phyloP scores from a whole-genome alignment of 2,797 vertebrate species.

The Brachyrhaphis roseni region DNA sequence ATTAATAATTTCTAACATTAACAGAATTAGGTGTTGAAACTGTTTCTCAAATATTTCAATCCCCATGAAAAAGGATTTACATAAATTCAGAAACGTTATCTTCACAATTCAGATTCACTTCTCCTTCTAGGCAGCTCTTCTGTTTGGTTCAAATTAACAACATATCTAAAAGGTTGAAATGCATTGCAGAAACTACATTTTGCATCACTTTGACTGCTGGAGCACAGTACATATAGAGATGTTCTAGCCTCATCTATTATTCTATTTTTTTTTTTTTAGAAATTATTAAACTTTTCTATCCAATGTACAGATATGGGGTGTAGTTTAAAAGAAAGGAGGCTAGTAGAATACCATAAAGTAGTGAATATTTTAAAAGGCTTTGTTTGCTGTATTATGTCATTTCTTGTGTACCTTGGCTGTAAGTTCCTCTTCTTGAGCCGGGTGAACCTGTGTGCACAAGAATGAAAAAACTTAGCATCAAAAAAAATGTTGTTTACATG shows the following conservation, averaged over 20 bases:
- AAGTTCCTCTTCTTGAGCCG: slow-evolving; percentile 85
- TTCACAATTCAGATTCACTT: not conserved
- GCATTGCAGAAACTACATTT: not conserved
- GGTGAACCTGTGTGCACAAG: slow-evolving; percentile 68
- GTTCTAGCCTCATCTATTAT: not conserved
- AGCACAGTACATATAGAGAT: not conserved
- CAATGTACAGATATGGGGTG: not conserved
- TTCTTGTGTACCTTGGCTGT: slow-evolving; percentile 83
- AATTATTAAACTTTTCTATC: not conserved
- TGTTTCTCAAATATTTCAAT: not conserved
- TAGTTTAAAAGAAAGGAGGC: not conserved
- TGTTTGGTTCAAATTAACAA: not conserved
- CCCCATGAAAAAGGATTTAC: not conserved
- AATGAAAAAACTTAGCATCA: slow-evolving; percentile 36
- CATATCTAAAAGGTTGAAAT: not conserved
- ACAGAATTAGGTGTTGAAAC: not conserved
- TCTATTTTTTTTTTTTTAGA: not conserved
- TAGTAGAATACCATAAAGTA: not conserved
- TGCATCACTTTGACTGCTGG: not conserved
- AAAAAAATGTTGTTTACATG: slow-evolving; percentile 14
- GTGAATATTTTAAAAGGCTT: not conserved
- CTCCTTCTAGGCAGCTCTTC: not conserved
- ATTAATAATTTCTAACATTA: too few relatives aligned
- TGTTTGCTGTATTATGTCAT: not conserved
- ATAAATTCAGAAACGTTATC: not conserved